Base-by-base conservation (phyloP, 2,797 vertebrate genomes). In the Oreortyx pictus region DNA sequence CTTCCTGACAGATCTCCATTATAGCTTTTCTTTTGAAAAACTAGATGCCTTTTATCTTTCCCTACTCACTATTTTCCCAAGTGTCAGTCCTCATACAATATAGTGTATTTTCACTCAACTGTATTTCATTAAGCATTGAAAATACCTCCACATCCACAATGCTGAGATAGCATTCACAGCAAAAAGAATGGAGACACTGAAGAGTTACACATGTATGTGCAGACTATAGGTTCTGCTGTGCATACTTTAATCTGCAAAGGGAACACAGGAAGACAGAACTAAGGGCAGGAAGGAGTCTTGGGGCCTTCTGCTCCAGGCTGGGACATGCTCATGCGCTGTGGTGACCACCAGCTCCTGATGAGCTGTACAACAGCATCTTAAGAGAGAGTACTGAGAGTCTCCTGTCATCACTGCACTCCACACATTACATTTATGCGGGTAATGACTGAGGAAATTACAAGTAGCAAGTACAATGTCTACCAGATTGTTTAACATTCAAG, bases 1-100 rank as follows among this genome's bases (percentile, higher is more conserved):
- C 12, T 5, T 76, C 84, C 84, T 90, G 70, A 84, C 68, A 92
- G 46, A 78, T 86, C 61, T 82, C 67, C 81, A 74, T 78, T 82
- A 70, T 5, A 68, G 33, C n/a, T 94, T 88, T 90, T 73, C 59
- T 27, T 93, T 60, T 61, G 86, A 92, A 91, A 94, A 89, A 62
- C 8, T 56, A 15, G 6, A 47, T 85, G 72, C 9, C 27, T 96
- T 91, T 90, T 74, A 88, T 90, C 24, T 82, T 89, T 82, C 62
- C n/a, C 85, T 88, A 47, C 15, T 79, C 83, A 56, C 46, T 23
- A n/a, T 25, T 39, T 70, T 64, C 95, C 47, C 57, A 49, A 82
- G 14, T 81, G 84, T 82, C 71, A 47, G 29, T 57, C 76, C 87
- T 67, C 61, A 59, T 37, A 60, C 31, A 95, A 35, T 33, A 84